A percentile compares a stretch with the other conserved stretches of the same genome.
Conservation (phyloP, 2,113 vertebrate species). For the Marmota flaviventris region DNA sequence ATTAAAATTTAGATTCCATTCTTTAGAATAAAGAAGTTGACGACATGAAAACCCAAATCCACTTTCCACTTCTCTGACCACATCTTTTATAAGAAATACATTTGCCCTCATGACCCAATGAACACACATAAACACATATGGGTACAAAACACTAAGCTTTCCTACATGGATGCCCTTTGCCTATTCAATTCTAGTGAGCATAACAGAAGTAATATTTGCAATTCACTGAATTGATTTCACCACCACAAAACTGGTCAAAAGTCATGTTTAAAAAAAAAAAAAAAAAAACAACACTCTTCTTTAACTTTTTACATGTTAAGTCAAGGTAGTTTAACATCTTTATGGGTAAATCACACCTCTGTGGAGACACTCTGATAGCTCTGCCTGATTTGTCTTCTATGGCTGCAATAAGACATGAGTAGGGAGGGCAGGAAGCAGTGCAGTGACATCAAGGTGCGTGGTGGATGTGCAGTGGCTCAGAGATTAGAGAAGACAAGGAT, state of each 20-base stretch:
- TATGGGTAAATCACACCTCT: not conserved
- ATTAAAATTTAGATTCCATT: conserved; percentile 6
- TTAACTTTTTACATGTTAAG: not conserved
- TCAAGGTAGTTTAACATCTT: not conserved
- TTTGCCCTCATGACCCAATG: not conserved
- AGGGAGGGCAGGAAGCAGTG: not conserved
- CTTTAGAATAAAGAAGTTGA: not conserved
- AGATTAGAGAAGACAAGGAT: not conserved
- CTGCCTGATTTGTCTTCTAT: not conserved
- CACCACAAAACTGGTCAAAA: not conserved
- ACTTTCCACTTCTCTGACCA: not conserved
- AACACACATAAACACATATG: not conserved
- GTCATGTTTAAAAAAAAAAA: not conserved
- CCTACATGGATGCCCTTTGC: not conserved
- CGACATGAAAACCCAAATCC: not conserved
- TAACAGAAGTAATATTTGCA: not conserved
- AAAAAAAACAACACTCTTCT: not conserved
- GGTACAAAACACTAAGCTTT: not conserved
- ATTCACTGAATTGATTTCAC: not conserved
- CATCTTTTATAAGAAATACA: not conserved
- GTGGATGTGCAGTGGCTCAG: not conserved
- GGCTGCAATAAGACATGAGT: not conserved
- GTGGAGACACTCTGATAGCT: not conserved
- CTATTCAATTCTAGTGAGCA: not conserved
- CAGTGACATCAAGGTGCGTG: rapidly evolving